Base-by-base conservation (phyloP, 2,113 vertebrate genomes). In the Blennius ocellaris region DNA sequence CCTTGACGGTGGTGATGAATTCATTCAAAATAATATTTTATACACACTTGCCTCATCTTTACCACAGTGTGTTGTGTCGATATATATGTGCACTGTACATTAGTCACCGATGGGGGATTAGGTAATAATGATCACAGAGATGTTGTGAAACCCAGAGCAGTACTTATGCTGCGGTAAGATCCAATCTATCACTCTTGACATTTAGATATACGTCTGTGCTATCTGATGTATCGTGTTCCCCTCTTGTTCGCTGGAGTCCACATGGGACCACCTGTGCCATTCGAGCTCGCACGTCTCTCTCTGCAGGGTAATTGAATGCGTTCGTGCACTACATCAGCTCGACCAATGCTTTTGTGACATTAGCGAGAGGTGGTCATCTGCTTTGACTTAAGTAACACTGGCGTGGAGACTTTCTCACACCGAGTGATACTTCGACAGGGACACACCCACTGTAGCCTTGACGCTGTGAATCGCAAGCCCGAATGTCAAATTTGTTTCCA, bases 161-260 rank as follows among this genome's bases (percentile, higher is more conserved):
- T 55, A 70, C 57, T 73, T 63, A 55, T 49, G 48, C 69, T 84
- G 66, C 85, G 38, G 69, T 51, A 10, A 16, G 44, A 52, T 55
- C 52, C 49, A 65, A 74, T 85, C 45, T 47, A 72, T 85, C 76
- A 83, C 73, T 64, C 43, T 78, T 78, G 70, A 63, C 57, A 76
- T 79, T 83, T 69, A 80, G 75, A 74, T 69, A 12, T 45, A 69
- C 57, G 36, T 60, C 58, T 10, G 3, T 74, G 17, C 12, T 55
- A 44, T 47, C 37, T 67, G 49, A 30, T 64, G 36, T 62, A 43
- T 60, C 55, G 60, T 44, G 16, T 63, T 72, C 48, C 62, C 49
- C 8, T 63, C 47, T 12, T 55, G 72, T 67, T 71, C 52, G 48
- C 39, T 57, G 6, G 49, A 51, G 10, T 74, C 57, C 11, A 52